Conservation (phyloP, 2,797 vertebrate genomes). For the Buphagus erythrorhynchus region DNA sequence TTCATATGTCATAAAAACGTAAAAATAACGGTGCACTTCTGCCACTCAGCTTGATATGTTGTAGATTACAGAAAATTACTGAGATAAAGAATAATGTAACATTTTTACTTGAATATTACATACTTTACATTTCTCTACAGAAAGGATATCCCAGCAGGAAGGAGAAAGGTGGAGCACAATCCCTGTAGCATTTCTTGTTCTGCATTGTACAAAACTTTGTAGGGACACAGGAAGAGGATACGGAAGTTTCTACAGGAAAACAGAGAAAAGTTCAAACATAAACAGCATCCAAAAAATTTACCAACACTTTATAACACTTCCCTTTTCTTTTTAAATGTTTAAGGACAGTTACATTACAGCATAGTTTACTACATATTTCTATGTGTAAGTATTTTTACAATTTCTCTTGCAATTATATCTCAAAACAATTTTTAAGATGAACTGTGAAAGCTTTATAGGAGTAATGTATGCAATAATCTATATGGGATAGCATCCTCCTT, state of each 20-base stretch:
- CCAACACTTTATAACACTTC: constrained; percentile 75
- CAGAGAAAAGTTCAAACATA: constrained; percentile 82
- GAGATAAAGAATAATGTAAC: constrained; percentile 71
- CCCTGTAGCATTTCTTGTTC: constrained; percentile 74
- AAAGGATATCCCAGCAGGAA: constrained; percentile 91
- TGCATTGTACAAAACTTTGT: constrained; percentile 82
- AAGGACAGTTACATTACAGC: background rate
- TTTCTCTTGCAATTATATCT: background rate
- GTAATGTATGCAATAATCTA: background rate
- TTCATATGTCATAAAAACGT: constrained; percentile 24
- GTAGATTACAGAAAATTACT: constrained; percentile 60
- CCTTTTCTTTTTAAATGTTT: constrained; percentile 50
- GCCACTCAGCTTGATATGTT: constrained; percentile 1
- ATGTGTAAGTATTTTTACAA: background rate
- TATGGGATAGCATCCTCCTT: background rate
- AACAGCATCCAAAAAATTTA: constrained; percentile 82
- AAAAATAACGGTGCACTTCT: constrained; percentile 31
- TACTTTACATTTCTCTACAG: constrained; percentile 80
- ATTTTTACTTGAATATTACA: constrained; percentile 75
- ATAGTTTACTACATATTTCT: background rate
- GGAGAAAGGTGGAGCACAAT: constrained; percentile 85
- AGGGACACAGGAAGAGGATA: constrained; percentile 84
- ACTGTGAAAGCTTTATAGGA: background rate
- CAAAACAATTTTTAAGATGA: background rate
- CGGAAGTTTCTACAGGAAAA: constrained; percentile 85